Percentiles rank a stretch among this genome's conserved stretches.
Conservation (phyloP, 2,888 invertebrate genomes). For the Calameuta filiformis region DNA sequence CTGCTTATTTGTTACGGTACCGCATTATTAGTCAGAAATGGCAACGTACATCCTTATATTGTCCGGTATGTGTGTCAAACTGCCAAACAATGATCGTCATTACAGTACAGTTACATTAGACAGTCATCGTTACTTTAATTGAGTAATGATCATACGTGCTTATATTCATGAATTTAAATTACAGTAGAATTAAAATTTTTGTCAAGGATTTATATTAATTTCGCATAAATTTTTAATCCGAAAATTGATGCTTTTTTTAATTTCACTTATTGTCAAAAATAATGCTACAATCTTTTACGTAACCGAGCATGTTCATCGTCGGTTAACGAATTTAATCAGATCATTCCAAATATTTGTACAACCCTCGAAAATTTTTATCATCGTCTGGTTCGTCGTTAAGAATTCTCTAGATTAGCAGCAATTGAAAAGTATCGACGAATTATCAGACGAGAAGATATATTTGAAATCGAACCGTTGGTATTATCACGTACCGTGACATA, state of each 20-base stretch:
- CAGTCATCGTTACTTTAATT: neutral
- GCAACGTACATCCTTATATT: neutral
- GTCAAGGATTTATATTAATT: neutral
- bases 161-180: neutral
- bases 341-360: neutral
- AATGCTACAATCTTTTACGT: neutral
- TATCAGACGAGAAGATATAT: neutral
- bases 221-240: neutral
- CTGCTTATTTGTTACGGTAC: neutral
- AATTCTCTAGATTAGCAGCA: neutral
- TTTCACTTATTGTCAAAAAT: neutral
- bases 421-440: neutral
- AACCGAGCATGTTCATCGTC: neutral
- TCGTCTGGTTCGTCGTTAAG: neutral
- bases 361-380: neutral
- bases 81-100: constrained; percentile 27
- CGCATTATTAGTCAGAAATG: neutral
- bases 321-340: neutral
- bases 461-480: neutral
- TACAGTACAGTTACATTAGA: constrained; percentile 20
- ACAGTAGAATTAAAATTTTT: neutral
- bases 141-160: neutral
- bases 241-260: neutral
- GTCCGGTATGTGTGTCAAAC: constrained; percentile 25
- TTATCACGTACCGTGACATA: neutral